A percentile compares a stretch with the other conserved stretches of the same genome.
phyloP scores from a whole-genome alignment of 1,140 invertebrate genomes.

The Helicoverpa armigera region DNA sequence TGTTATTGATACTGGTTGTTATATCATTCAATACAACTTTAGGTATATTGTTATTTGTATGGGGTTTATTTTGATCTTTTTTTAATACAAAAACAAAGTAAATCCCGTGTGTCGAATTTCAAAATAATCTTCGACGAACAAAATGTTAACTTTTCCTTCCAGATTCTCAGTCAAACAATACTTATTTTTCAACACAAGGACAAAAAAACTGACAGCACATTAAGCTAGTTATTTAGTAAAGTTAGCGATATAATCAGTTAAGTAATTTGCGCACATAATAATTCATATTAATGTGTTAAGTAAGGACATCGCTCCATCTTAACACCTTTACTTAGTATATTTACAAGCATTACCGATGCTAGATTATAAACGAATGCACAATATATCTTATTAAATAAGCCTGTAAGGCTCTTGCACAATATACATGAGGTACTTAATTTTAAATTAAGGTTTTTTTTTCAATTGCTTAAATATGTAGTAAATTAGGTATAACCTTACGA shows the following conservation, averaged over 20 bases:
- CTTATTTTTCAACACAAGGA: slow-evolving; percentile 8
- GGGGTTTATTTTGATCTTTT: too few species aligned
- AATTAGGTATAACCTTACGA: too few species aligned
- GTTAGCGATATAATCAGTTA: slow-evolving; percentile 33
- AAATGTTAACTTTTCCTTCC: background rate
- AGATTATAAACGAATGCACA: slow-evolving; percentile 46
- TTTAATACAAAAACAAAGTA: too few species aligned
- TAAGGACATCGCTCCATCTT: slow-evolving; percentile 49
- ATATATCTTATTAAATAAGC: slow-evolving; percentile 44
- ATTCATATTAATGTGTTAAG: slow-evolving; percentile 50
- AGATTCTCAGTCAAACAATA: background rate
- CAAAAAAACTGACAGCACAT: slow-evolving; percentile 31
- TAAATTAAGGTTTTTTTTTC: background rate
- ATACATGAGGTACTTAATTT: background rate
- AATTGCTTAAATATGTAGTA: background rate
- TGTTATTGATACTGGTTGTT: too few species aligned
- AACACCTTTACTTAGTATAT: slow-evolving; percentile 32
- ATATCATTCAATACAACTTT: too few species aligned
- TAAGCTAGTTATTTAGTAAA: background rate
- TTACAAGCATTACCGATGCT: slow-evolving; percentile 43
- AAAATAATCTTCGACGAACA: too few species aligned
- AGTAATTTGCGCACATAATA: slow-evolving; percentile 46
- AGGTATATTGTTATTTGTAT: too few species aligned
- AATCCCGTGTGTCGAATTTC: too few species aligned
- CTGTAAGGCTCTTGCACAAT: slow-evolving; percentile 19